Evolutionary conservation across 2,888 invertebrate species (phyloP).

Genomic region (Xestoiulus laeticollis): DNA sequence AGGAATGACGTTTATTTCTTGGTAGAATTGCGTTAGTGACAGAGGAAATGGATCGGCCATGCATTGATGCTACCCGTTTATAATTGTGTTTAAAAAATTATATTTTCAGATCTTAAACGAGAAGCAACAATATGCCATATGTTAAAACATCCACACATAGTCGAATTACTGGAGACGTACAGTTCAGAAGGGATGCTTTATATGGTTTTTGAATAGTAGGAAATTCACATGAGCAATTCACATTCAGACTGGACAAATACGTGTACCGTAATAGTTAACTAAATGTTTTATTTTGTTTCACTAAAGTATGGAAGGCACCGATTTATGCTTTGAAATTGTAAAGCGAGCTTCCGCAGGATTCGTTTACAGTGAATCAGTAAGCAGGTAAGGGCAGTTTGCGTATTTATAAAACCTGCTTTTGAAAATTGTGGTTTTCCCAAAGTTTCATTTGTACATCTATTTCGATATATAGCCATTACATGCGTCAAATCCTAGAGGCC

Average conservation of each 20-base stretch:
- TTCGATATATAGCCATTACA: constrained; percentile 84
- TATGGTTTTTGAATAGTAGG: constrained; percentile 99
- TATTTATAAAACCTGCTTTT: background rate
- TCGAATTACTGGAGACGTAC: constrained; percentile 96
- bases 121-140: constrained; percentile 99
- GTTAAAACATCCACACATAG: constrained; percentile 96
- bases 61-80: too few species aligned
- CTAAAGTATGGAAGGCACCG: constrained; percentile 95
- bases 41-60: background rate
- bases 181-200: constrained; percentile 98
- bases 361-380: constrained; percentile 99
- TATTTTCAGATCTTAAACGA: constrained; percentile 90
- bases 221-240: constrained; percentile 61
- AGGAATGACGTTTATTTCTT: background rate
- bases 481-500: constrained; percentile 97
- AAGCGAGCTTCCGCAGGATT: constrained; percentile 95
- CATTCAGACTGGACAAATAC: background rate
- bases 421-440: constrained; percentile 40
- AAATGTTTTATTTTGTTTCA: constrained; percentile 63
- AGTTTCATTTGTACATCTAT: background rate
- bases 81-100: background rate
- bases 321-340: constrained; percentile 97
- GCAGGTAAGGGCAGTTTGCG: constrained; percentile 77
- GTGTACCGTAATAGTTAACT: background rate
- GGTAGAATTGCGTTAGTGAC: background rate